Evolutionary conservation across 2,888 invertebrate species (phyloP), one percentile per base, ranked within the genome.

Genomic region (Leptinotarsa haldemani): DNA sequence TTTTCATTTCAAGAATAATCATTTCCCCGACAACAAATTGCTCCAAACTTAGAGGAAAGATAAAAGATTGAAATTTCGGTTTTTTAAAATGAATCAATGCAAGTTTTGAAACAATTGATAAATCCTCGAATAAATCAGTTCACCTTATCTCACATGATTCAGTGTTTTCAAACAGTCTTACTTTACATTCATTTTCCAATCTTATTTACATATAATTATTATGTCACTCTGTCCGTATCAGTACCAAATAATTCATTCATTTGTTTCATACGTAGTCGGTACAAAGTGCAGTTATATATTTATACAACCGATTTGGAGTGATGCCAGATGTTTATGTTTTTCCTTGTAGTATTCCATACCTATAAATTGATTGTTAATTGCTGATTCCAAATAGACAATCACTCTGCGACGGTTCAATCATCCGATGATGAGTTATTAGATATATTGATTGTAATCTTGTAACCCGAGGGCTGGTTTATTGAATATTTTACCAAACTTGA

Each of bases 191-290:
- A 13, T 61, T 30, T 25, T 61, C 40, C 16, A n/a, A 13, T 56
- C 40, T 68, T 68, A 68, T 68, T 68, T 58, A 56, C 68, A 58
- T 47, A 18, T 46, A 56, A 56, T 47, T 68, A 68, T 68, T 56
- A 46, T 68, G 46, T 46, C 68, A 68, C 46, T 58, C 56, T 15
- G 22, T 20, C 56, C 58, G 22, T 58, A 68, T 56, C 18, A 13
- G 56, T n/a, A 46, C 53, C 46, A 46, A 61, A 61, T 61, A 61
- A 67, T 68, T 68, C 56, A 68, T 68, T 68, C 56, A 68, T 68
- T 68, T 46, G 68, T 68, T 56, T 68, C 68, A 46, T 46, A 68
- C 58, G 68, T 58, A 18, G 56, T 22, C 22, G 68, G 58, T 68
- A 56, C 68, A 68, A 68, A 68, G 68, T 68, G 12, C 68, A 20